Percentiles rank a stretch among this genome's conserved stretches.
Evolutionary conservation across 1,140 invertebrate genomes (phyloP).

Genomic region (Piezodorus guildinii): DNA sequence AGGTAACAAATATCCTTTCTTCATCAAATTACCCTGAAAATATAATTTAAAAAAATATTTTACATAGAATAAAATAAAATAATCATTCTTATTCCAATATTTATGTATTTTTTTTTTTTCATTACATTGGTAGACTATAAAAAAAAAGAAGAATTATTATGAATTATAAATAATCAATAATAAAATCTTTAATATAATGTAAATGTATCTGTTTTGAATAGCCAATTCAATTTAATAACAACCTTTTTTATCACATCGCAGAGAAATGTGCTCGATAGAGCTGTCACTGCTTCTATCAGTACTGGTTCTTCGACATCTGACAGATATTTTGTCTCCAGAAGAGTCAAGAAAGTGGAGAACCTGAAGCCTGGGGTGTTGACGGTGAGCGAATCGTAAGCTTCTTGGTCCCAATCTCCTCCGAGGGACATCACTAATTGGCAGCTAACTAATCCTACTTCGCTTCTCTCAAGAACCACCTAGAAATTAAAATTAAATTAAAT

Average conservation of each 20-base stretch:
- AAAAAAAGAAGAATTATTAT: not conserved
- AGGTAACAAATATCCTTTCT: constrained; percentile 59
- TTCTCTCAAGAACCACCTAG: constrained; percentile 50
- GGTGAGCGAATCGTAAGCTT: constrained; percentile 50
- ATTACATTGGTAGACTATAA: not conserved
- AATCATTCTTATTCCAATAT: not conserved
- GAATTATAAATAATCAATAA: not conserved
- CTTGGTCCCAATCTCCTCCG: constrained; percentile 51
- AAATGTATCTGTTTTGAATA: not conserved
- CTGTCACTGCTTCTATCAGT: constrained; percentile 56
- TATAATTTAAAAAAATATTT: not conserved
- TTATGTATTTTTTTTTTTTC: not conserved
- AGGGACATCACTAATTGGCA: constrained; percentile 52
- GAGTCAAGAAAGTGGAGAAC: constrained; percentile 55
- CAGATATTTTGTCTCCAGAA: constrained; percentile 54
- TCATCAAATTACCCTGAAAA: constrained; percentile 50
- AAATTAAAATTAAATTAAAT: not conserved
- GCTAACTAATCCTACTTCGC: constrained; percentile 50
- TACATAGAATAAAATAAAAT: not conserved
- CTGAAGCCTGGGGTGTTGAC: constrained; percentile 46
- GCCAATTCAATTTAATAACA: not conserved
- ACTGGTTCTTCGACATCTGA: constrained; percentile 46
- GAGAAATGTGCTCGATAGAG: constrained; percentile 63
- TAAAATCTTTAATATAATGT: constrained; percentile 3
- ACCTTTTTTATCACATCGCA: constrained; percentile 74